Evolutionary conservation across 2,888 invertebrate genomes (phyloP).

Genomic region (Erpobdella octoculata): DNA sequence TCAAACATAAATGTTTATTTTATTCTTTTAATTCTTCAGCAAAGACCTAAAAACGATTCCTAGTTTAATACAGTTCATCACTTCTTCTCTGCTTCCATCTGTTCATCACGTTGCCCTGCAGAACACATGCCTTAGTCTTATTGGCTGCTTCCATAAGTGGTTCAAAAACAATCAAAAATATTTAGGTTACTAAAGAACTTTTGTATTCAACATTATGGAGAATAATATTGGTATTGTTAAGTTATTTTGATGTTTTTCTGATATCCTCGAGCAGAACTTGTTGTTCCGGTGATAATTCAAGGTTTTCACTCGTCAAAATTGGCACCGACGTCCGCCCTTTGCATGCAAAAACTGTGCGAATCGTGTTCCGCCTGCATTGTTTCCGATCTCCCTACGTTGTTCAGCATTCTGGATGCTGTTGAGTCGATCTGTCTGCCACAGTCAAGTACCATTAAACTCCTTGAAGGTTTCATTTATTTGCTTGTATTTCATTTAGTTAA

Average conservation of each 20-base stretch:
- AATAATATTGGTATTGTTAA: not conserved
- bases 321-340: conserved; percentile 67
- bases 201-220: not conserved
- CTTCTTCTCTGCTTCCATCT: not conserved
- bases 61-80: conserved; percentile 1
- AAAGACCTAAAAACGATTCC: not conserved
- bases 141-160: conserved; percentile 16
- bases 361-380: conserved; percentile 73
- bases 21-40: not conserved
- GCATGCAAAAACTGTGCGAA: conserved; percentile 76
- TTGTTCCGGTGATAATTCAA: conserved; percentile 69
- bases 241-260: not conserved
- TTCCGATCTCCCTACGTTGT: conserved; percentile 66
- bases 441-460: conserved; percentile 47
- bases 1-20: not conserved
- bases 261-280: conserved; percentile 64
- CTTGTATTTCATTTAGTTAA: not conserved
- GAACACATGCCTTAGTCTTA: conserved; percentile 21
- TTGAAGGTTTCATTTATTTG: conserved; percentile 43
- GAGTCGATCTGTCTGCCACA: conserved; percentile 48
- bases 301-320: conserved; percentile 46
- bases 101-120: conserved; percentile 16
- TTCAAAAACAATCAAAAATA: conserved; percentile 18
- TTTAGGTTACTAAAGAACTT: no score
- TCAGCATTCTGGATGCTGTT: conserved; percentile 53